A percentile compares a stretch with the other conserved stretches of the same genome.
Conservation (phyloP, 2,888 invertebrate species). For the Ctenicera cuprea region DNA sequence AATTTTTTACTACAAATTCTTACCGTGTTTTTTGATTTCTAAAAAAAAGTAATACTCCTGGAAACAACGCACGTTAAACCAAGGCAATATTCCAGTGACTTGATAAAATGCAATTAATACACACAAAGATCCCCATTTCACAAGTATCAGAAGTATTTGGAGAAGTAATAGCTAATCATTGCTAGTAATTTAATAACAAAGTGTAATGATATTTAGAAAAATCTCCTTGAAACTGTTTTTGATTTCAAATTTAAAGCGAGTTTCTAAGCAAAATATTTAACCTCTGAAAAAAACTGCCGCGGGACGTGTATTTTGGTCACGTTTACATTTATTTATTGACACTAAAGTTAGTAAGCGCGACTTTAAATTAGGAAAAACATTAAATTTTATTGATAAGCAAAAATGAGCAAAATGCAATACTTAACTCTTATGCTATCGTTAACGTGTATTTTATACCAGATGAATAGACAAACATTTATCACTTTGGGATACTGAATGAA, state of each 20-base stretch:
- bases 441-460: constrained; percentile 25
- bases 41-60: too few species aligned
- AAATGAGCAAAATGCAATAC: constrained; percentile 5
- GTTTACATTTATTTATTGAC: constrained; percentile 26
- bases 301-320: constrained; percentile 23
- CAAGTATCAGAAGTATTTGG: too few species aligned
- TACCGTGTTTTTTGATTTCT: too few species aligned
- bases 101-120: too few species aligned
- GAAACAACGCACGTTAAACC: too few species aligned
- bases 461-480: constrained; percentile 36
- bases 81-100: too few species aligned
- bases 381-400: constrained; percentile 33
- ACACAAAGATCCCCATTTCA: too few species aligned
- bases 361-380: constrained; percentile 32
- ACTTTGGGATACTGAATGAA: constrained; percentile 43
- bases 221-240: constrained; percentile 21
- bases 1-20: too few species aligned
- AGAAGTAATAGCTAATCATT: too few species aligned
- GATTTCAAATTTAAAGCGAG: background rate
- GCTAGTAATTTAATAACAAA: background rate
- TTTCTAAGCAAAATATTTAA: background rate
- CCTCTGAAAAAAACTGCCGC: constrained; percentile 2
- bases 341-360: constrained; percentile 22
- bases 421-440: constrained; percentile 3
- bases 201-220: background rate